Conservation (phyloP, 2,888 invertebrate genomes). For the Biston stratarius region DNA sequence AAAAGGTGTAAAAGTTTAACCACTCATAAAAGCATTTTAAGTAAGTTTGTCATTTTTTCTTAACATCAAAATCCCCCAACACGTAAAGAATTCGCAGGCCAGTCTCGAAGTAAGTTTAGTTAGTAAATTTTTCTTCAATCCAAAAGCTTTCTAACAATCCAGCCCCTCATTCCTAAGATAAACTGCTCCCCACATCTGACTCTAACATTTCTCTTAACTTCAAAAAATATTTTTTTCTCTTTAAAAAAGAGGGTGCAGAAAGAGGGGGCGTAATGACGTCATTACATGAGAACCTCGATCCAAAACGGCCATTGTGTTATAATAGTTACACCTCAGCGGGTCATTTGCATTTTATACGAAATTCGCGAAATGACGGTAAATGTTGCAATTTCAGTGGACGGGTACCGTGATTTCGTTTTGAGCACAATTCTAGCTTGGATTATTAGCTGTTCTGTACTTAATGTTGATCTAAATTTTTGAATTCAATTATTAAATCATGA, state of each 20-base stretch:
- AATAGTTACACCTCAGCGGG: constrained; percentile 56
- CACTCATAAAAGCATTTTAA: background rate
- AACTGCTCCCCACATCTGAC: constrained; percentile 30
- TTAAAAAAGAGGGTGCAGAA: constrained; percentile 41
- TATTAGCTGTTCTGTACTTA: constrained; percentile 15
- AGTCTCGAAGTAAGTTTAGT: constrained; percentile 10
- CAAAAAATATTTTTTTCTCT: constrained; percentile 43
- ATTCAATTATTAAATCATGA: too few relatives aligned
- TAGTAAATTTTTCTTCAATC: constrained; percentile 18
- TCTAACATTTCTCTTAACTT: constrained; percentile 41
- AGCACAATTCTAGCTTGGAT: constrained; percentile 12
- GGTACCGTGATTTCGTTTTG: constrained; percentile 25
- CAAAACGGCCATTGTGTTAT: constrained; percentile 58
- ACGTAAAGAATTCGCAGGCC: constrained; percentile 1
- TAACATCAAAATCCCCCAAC: background rate
- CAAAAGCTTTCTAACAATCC: constrained; percentile 18
- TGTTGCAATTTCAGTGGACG: constrained; percentile 28
- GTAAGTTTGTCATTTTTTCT: background rate
- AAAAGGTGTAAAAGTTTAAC: background rate
- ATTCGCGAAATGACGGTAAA: constrained; percentile 33
- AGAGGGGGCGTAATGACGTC: constrained; percentile 45
- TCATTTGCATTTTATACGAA: constrained; percentile 57
- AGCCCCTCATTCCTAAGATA: constrained; percentile 26
- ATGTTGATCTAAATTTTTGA: background rate
- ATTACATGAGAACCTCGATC: constrained; percentile 57